Evolutionary conservation across 2,888 invertebrate genomes (phyloP).

Genomic region (Branchinecta sandiegonensis): DNA sequence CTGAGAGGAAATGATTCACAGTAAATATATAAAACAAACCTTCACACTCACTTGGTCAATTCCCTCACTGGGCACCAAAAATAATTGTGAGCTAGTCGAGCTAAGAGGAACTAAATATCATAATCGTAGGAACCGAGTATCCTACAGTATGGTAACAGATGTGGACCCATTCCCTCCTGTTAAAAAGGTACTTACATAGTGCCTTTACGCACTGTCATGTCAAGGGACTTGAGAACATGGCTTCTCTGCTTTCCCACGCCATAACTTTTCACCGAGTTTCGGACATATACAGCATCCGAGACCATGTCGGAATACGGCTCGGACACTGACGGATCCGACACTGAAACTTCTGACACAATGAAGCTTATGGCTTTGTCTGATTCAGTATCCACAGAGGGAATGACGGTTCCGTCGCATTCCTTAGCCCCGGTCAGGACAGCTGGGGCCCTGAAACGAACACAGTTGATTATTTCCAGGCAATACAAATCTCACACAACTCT

Average conservation of each 20-base stretch:
- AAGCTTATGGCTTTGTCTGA: constrained; percentile 7
- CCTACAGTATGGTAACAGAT: too few species aligned
- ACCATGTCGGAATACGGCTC: constrained; percentile 16
- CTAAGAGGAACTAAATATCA: too few species aligned
- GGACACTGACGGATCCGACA: not conserved
- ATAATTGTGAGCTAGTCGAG: too few species aligned
- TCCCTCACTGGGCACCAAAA: too few species aligned
- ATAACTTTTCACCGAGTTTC: constrained; percentile 76
- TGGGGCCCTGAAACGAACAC: not conserved
- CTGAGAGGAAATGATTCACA: too few species aligned
- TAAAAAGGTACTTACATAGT: constrained; percentile 61
- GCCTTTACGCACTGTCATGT: constrained; percentile 84
- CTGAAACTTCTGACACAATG: constrained; percentile 8
- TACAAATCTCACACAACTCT: too few species aligned
- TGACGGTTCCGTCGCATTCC: not conserved
- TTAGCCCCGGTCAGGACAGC: not conserved
- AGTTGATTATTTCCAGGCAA: too few species aligned
- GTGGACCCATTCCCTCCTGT: not conserved
- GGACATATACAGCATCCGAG: constrained; percentile 55
- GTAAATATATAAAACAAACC: too few species aligned
- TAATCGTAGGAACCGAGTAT: too few species aligned
- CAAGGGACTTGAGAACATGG: constrained; percentile 70
- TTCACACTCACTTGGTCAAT: too few species aligned
- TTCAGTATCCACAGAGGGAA: not conserved
- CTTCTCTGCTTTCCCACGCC: constrained; percentile 73